phyloP scores from a whole-genome alignment of 1,140 invertebrate species.

The Spodoptera frugiperda region DNA sequence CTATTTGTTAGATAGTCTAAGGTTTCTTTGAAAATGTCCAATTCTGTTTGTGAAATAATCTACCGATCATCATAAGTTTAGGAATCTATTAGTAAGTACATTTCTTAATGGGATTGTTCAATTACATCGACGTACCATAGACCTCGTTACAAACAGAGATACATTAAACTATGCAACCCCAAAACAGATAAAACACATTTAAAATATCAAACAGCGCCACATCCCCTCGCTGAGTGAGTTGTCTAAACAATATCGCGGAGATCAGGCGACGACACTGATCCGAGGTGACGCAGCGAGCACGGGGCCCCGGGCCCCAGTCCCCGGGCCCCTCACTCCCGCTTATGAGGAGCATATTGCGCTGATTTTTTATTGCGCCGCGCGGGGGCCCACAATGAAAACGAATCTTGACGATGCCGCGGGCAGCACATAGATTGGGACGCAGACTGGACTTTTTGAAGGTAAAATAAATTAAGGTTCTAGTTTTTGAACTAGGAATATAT shows the following conservation, averaged over 20 bases:
- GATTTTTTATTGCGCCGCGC: conserved; percentile 60
- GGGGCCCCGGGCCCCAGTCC: conserved; percentile 11
- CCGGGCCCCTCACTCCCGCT: conserved; percentile 47
- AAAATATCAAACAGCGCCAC: conserved; percentile 7
- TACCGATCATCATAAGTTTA: too few relatives aligned
- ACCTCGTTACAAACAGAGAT: not conserved
- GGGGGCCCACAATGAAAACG: conserved; percentile 64
- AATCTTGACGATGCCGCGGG: conserved; percentile 55
- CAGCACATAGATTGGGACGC: conserved; percentile 51
- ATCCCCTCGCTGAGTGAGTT: conserved; percentile 10
- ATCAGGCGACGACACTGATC: conserved; percentile 63
- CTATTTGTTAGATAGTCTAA: too few relatives aligned
- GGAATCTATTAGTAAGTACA: too few relatives aligned
- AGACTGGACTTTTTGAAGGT: not conserved
- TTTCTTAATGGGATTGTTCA: too few relatives aligned
- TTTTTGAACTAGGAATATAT: too few relatives aligned
- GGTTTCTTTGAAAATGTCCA: too few relatives aligned
- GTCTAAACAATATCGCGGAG: conserved; percentile 68
- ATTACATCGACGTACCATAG: too few relatives aligned
- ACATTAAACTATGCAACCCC: not conserved
- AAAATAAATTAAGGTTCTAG: too few relatives aligned
- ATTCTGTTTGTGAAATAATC: too few relatives aligned
- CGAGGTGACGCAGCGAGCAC: conserved; percentile 53
- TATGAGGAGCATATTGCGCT: conserved; percentile 74
- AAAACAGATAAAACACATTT: conserved; percentile 16